Evolutionary conservation across 2,888 invertebrate species (phyloP).

Genomic region (Apomyelois bistriatella): DNA sequence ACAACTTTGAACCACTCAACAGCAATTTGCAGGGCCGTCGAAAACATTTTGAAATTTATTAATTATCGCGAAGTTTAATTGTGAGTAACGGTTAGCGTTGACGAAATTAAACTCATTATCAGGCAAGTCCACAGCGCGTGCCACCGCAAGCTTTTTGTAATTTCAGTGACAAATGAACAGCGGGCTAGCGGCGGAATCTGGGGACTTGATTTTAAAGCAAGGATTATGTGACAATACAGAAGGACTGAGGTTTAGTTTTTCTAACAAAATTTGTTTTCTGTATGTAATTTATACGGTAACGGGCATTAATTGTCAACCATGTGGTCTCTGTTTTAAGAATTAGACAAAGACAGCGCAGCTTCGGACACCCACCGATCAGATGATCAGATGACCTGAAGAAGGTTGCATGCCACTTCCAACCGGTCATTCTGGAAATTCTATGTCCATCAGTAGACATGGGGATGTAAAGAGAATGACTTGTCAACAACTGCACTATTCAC

Average conservation of each 20-base stretch:
- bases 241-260: background rate
- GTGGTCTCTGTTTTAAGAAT: no score
- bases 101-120: slow-evolving; percentile 62
- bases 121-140: slow-evolving; percentile 21
- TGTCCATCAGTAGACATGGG: no score
- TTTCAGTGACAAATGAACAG: slow-evolving; percentile 70
- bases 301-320: no score
- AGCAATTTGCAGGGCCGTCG: slow-evolving; percentile 19
- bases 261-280: no score
- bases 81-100: slow-evolving; percentile 38
- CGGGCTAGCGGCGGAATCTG: slow-evolving; percentile 32
- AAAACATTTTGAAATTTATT: slow-evolving; percentile 24
- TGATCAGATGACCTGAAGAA: no score
- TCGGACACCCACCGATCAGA: no score
- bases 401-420: no score
- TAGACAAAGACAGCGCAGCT: no score
- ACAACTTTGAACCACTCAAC: slow-evolving; percentile 14
- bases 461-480: no score
- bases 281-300: no score
- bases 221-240: slow-evolving; percentile 27
- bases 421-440: no score
- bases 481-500: no score
- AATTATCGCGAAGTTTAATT: slow-evolving; percentile 31
- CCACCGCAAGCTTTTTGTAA: slow-evolving; percentile 66
- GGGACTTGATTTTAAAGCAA: slow-evolving; percentile 48